A percentile compares a stretch with the other conserved stretches of the same genome.
Evolutionary conservation across 2,797 vertebrate species (phyloP).

Genomic region (Scolopax rusticola): DNA sequence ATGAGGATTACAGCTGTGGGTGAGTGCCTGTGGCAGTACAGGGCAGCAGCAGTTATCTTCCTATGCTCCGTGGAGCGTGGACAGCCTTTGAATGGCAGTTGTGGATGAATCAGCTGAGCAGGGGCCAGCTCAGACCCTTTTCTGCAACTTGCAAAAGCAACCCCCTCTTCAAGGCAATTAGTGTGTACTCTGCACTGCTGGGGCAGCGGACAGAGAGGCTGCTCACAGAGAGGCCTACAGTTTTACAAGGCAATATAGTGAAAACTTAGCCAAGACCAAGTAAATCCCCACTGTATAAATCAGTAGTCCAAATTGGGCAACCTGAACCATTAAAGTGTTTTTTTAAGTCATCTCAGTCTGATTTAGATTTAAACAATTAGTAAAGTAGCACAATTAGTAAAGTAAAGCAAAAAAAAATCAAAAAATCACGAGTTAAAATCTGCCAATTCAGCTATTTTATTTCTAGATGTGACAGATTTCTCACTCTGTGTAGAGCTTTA

Average conservation of each 20-base stretch:
- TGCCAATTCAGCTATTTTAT: not conserved
- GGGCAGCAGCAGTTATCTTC: not conserved
- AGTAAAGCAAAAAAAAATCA: not conserved
- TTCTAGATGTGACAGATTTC: not conserved
- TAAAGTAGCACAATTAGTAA: not conserved
- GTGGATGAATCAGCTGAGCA: not conserved
- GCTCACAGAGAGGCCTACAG: not conserved
- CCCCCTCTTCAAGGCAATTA: not conserved
- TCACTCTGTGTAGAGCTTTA: not conserved
- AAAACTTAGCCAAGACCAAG: not conserved
- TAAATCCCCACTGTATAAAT: not conserved
- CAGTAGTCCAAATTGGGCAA: not conserved
- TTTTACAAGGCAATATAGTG: not conserved
- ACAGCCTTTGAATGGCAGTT: not conserved
- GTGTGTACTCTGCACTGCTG: not conserved
- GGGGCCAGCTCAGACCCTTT: not conserved
- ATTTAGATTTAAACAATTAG: constrained; percentile 11
- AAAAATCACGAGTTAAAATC: not conserved
- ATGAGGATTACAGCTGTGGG: constrained; percentile 40
- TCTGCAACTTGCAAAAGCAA: not conserved
- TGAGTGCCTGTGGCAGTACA: not conserved
- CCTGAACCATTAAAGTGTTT: not conserved
- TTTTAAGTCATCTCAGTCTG: not conserved
- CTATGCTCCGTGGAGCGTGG: not conserved
- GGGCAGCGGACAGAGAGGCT: not conserved